Base-by-base conservation (phyloP, 2,888 invertebrate genomes). In the Pterobdella sp. region DNA sequence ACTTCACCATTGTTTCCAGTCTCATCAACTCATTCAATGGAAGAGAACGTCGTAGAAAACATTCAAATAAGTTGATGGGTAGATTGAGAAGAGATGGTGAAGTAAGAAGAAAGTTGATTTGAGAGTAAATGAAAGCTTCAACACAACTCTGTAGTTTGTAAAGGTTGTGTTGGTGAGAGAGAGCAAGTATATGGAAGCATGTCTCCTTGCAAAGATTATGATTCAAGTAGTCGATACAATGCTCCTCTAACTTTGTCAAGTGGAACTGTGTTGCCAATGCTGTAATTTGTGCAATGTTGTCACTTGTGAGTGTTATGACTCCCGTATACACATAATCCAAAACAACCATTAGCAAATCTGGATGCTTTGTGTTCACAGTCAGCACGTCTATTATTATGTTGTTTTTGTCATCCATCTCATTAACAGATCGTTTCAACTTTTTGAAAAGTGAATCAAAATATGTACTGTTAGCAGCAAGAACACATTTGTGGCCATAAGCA, bases 251-350 rank as follows among this genome's bases (percentile, higher is more conserved):
- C 36, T 81, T 80, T 42, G 85, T 84, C 74, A 89, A 86, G 79
- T 88, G 84, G 81, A 89, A 88, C 80, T 88, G 87, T 81, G 88
- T 88, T 22, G 89, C 87, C 72, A 89, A 81, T 77, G 87, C 84
- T 64, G 89, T 81, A 68, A 89, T 81, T 81, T 88, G 88, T 72
- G 86, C 85, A 37, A 89, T 88, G 80, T 87, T 88, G 37, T 85
- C 84, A 78, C 87, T 86, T 78, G 87, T 86, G 72, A 89, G 87
- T 14, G 86, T 86, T 7, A 87, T 86, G 77, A 85, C 85, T 4
- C 89, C 89, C 42, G 88, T 88, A 81, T 89, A 89, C 86, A 89
- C 88, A 80, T 88, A 89, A 80, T 87, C 87, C 34, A 89, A 81
- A 70, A 89, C 84, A 52, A 85, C 83, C 31, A 84, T 82, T 81